Conservation (phyloP, 2,888 invertebrate genomes). For the Graphium colonna region DNA sequence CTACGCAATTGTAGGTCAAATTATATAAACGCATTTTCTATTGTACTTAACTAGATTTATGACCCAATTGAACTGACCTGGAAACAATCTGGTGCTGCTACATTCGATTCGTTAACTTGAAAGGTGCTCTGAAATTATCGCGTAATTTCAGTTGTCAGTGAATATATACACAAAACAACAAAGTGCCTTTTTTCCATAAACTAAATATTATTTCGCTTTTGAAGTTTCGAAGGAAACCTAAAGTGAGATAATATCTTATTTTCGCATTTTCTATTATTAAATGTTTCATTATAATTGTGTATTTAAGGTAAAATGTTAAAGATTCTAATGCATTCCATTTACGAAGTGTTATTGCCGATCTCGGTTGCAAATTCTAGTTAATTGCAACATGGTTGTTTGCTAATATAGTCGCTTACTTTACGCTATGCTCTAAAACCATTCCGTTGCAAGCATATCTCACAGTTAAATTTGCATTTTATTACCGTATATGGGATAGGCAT, state of each 20-base stretch:
- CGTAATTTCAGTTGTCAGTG: constrained; percentile 38
- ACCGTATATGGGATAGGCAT: neutral
- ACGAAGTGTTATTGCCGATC: neutral
- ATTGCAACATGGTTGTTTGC: neutral
- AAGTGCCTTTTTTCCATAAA: constrained; percentile 30
- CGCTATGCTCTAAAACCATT: neutral
- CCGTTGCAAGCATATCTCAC: constrained; percentile 2
- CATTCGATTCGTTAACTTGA: constrained; percentile 10
- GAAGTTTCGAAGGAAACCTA: constrained; percentile 63
- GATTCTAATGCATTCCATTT: neutral
- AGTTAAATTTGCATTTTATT: constrained; percentile 1
- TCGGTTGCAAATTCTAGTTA: neutral
- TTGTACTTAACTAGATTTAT: constrained; percentile 17
- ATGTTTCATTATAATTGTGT: constrained; percentile 18
- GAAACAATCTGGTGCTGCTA: constrained; percentile 15
- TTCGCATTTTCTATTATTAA: no score
- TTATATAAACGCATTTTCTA: neutral
- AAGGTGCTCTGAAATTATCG: constrained; percentile 38
- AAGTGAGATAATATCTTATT: constrained; percentile 48
- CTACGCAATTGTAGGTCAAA: constrained; percentile 83
- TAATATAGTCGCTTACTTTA: neutral
- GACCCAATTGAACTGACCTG: neutral
- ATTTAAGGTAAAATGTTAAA: constrained; percentile 5
- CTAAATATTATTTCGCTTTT: constrained; percentile 50
- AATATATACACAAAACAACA: constrained; percentile 24